Conservation (phyloP, 2,888 invertebrate genomes). For the Torymus aiolomorphi region DNA sequence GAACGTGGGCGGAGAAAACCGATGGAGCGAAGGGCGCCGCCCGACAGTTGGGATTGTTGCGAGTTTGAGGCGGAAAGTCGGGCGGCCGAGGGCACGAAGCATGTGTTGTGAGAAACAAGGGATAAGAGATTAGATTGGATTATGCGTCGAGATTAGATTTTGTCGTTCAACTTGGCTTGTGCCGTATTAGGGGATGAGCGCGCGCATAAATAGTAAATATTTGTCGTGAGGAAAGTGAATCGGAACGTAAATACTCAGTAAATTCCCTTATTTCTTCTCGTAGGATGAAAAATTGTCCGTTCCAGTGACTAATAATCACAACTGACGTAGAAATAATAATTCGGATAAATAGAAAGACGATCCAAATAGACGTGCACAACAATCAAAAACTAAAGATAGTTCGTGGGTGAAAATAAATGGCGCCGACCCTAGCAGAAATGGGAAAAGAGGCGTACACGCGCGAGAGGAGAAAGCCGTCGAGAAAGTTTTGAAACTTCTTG, state of each 20-base stretch:
- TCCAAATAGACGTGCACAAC: constrained; percentile 8
- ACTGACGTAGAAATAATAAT: no score
- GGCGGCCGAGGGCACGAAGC: constrained; percentile 6
- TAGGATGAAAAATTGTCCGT: no score
- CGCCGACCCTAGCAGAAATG: background rate
- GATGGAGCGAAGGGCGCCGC: background rate
- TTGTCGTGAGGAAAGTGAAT: no score
- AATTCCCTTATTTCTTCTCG: no score
- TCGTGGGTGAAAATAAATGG: constrained; percentile 25
- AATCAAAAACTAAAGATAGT: no score
- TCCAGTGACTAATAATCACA: no score
- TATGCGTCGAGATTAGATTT: constrained; percentile 38
- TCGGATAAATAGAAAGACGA: background rate
- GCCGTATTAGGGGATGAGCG: no score
- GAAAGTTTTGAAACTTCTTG: constrained; percentile 52
- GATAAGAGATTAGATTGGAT: constrained; percentile 35
- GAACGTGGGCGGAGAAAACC: background rate
- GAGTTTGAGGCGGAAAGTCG: constrained; percentile 12
- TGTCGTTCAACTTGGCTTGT: constrained; percentile 9
- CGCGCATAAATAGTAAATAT: no score
- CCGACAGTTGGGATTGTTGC: background rate
- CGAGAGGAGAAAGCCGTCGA: constrained; percentile 16
- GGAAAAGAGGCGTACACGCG: background rate
- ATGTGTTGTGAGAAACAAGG: constrained; percentile 20
- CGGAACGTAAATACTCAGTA: no score